Evolutionary conservation across 2,888 invertebrate species (phyloP).

Genomic region (Agrochola lychnidis): DNA sequence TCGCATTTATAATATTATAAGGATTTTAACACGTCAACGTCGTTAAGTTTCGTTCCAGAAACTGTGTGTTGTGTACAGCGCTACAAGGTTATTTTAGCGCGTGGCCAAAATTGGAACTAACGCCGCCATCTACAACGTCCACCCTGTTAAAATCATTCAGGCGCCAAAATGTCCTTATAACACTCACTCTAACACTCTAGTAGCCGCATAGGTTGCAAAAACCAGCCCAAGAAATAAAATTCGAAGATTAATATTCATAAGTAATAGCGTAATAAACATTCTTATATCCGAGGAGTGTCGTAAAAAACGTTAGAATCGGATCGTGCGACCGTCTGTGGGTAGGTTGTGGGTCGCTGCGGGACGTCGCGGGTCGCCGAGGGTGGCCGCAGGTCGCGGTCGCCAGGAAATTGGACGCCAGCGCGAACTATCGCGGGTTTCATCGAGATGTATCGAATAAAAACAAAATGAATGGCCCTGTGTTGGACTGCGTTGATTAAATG

Average conservation of each 20-base stretch:
- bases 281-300: constrained; percentile 36
- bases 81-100: neutral
- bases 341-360: constrained; percentile 32
- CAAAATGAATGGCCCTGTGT: constrained; percentile 39
- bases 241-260: constrained; percentile 54
- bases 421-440: constrained; percentile 53
- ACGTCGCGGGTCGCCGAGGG: constrained; percentile 27
- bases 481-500: constrained; percentile 34
- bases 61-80: neutral
- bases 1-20: no score
- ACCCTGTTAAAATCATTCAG: neutral
- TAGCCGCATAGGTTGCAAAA: neutral
- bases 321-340: constrained; percentile 23
- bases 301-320: constrained; percentile 55
- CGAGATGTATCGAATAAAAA: constrained; percentile 48
- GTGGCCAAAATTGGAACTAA: neutral
- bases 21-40: no score
- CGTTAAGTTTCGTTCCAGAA: neutral
- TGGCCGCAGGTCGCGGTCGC: constrained; percentile 25
- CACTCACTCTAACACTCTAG: neutral
- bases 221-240: constrained; percentile 18
- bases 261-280: constrained; percentile 58
- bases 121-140: neutral
- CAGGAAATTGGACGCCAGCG: constrained; percentile 62
- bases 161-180: neutral